These are phyloP conservation scores for Drosophila eohydei DNA, from an alignment of 2,888 invertebrate species.

Conservation along the genomic window DNA sequence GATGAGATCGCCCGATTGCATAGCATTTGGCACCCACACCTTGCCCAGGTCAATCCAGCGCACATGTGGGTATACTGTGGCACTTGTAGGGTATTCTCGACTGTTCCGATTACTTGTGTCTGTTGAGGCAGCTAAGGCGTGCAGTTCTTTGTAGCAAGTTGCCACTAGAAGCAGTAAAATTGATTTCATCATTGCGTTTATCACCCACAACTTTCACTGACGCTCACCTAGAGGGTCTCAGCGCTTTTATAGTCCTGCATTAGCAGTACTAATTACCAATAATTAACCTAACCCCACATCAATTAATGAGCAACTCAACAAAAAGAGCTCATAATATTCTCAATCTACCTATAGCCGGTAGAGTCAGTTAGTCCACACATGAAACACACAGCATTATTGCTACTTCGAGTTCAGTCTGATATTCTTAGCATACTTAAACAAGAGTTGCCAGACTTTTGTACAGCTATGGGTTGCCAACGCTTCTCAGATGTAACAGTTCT, in stretches of 20 bases:
- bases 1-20: constrained; percentile 43
- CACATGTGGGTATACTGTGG: not conserved
- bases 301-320: constrained; percentile 18
- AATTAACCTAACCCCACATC: constrained; percentile 21
- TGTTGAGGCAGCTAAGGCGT: not conserved
- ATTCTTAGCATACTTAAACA: not conserved
- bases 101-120: not conserved
- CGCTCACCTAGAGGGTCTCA: not conserved
- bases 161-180: constrained; percentile 4
- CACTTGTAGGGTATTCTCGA: constrained; percentile 8
- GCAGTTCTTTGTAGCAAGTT: not conserved
- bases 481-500: not conserved
- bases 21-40: constrained; percentile 35
- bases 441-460: not conserved
- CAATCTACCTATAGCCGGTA: not conserved
- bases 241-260: constrained; percentile 36
- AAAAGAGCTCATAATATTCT: not conserved
- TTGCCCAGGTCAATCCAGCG: constrained; percentile 15
- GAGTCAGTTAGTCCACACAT: not conserved
- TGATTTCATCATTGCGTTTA: constrained; percentile 12
- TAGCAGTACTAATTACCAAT: constrained; percentile 24
- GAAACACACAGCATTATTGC: not conserved
- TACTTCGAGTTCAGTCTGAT: not conserved
- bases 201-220: constrained; percentile 32
- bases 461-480: not conserved